A percentile compares a stretch with the other conserved stretches of the same genome.
These are phyloP conservation scores for Microctonus hyperodae DNA, from an alignment of 2,888 invertebrate species.

Conservation along the genomic window DNA sequence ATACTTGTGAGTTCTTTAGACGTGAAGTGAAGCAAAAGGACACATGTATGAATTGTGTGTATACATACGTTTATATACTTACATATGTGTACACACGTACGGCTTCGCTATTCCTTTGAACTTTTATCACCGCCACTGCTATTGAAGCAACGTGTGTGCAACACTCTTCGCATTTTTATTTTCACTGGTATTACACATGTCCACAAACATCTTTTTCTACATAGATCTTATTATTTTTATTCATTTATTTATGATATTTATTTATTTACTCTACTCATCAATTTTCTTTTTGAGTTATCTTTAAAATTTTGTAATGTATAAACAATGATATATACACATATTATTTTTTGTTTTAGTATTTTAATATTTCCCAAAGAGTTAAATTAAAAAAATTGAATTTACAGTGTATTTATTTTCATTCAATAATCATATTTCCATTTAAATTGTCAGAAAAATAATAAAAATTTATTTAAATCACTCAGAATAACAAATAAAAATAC, in stretches of 20 bases:
- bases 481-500: background rate
- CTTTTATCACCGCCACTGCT: slow-evolving; percentile 40
- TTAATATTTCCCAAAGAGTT: background rate
- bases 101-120: slow-evolving; percentile 40
- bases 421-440: background rate
- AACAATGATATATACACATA: background rate
- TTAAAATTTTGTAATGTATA: background rate
- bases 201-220: slow-evolving; percentile 12
- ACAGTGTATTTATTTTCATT: background rate
- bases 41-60: background rate
- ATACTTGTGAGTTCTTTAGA: background rate
- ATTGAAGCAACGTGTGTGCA: slow-evolving; percentile 8
- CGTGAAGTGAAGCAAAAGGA: background rate
- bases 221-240: background rate
- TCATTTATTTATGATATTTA: background rate
- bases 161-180: slow-evolving; percentile 18
- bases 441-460: background rate
- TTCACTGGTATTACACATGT: slow-evolving; percentile 10
- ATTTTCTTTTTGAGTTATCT: slow-evolving; percentile 18
- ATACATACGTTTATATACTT: background rate
- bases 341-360: background rate
- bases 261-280: background rate
- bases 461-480: background rate
- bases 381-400: background rate
- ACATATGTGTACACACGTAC: slow-evolving; percentile 1